Evolutionary conservation across 2,113 vertebrate species (phyloP).

Genomic region (Colaptes auratus): DNA sequence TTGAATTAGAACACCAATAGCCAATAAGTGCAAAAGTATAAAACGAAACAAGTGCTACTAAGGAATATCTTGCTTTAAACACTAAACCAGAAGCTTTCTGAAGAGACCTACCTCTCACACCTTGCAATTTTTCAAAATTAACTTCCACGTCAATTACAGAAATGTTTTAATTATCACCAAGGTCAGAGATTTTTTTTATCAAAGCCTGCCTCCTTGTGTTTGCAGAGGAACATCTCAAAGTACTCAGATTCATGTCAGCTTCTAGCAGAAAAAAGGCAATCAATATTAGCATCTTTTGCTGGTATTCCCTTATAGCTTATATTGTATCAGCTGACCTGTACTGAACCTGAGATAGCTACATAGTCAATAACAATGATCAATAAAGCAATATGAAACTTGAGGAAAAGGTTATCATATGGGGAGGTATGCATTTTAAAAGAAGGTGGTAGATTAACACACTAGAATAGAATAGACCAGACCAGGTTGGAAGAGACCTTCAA

Average conservation of each 20-base stretch:
- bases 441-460: accelerated
- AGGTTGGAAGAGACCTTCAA: no score
- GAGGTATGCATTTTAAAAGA: background rate
- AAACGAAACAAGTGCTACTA: background rate
- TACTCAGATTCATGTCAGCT: background rate
- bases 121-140: background rate
- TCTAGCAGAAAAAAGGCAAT: background rate
- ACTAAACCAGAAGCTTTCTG: background rate
- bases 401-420: background rate
- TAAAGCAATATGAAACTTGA: background rate
- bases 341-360: background rate
- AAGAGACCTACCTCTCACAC: background rate
- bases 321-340: background rate
- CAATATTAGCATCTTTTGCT: background rate
- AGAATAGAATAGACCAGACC: no score
- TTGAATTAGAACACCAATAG: background rate
- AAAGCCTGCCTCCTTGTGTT: conserved; percentile 63
- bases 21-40: background rate
- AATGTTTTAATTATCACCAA: background rate
- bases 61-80: background rate
- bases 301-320: background rate
- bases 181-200: background rate
- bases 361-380: background rate
- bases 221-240: background rate
- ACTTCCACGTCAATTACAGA: background rate